These are phyloP conservation scores for Trididemnum clinides DNA, from an alignment of 23 tunicate species.

Conservation along the genomic window DNA sequence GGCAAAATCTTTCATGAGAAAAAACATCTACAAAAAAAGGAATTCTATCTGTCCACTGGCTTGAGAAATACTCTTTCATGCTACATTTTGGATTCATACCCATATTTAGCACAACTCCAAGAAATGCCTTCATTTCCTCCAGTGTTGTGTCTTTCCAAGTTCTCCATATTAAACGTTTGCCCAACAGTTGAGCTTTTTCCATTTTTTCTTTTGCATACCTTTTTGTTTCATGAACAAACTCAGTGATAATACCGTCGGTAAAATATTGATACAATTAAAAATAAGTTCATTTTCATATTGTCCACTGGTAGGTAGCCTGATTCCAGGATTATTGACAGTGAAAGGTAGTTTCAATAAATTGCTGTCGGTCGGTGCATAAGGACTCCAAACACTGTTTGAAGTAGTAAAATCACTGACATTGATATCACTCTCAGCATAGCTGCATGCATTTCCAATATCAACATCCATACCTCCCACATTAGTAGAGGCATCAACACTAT, in stretches of 20 bases:
- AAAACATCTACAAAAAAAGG: constrained; percentile 38
- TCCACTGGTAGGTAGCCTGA: constrained; percentile 40
- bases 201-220: too few relatives aligned
- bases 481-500: constrained; percentile 4
- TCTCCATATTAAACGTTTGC: too few relatives aligned
- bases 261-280: constrained; percentile 24
- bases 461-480: constrained; percentile 8
- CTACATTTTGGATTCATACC: constrained; percentile 22
- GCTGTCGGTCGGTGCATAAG: constrained; percentile 28
- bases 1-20: constrained; percentile 26
- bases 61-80: constrained; percentile 36
- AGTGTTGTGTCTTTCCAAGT: constrained; percentile 37
- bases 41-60: constrained; percentile 22
- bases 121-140: constrained; percentile 35
- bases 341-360: constrained; percentile 19
- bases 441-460: constrained; percentile 2
- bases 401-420: constrained; percentile 3
- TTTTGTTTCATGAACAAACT: too few relatives aligned
- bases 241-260: constrained; percentile 15
- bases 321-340: constrained; percentile 41
- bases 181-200: too few relatives aligned
- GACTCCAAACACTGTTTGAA: constrained; percentile 25
- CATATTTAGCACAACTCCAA: constrained; percentile 36
- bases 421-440: constrained; percentile 12
- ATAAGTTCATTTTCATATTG: constrained; percentile 40